These are phyloP conservation scores for Nomada ruficornis DNA, from an alignment of 2,888 invertebrate species.

Conservation along the genomic window DNA sequence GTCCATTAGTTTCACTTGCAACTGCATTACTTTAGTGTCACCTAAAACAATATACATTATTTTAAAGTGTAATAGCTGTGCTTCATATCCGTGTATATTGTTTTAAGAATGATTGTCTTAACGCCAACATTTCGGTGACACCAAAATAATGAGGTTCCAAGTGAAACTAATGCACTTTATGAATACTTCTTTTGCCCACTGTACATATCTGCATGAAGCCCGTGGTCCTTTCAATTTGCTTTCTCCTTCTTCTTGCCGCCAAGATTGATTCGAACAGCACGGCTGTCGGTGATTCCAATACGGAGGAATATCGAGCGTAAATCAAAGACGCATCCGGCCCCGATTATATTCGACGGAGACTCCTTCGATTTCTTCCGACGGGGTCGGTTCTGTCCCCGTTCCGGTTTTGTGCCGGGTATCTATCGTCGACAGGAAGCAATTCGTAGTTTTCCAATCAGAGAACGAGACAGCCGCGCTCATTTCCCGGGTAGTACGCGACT, in stretches of 20 bases:
- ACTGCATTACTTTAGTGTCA: no score
- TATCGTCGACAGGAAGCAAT: conserved; percentile 78
- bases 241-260: neutral
- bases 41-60: no score
- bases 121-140: no score
- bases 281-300: conserved; percentile 14
- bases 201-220: neutral
- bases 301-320: conserved; percentile 33
- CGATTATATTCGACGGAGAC: conserved; percentile 31
- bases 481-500: conserved; percentile 79
- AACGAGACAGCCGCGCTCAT: conserved; percentile 76
- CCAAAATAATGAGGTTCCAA: no score
- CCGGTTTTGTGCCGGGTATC: conserved; percentile 66
- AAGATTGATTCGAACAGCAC: conserved; percentile 33
- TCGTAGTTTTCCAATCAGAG: conserved; percentile 81
- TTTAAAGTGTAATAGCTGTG: no score
- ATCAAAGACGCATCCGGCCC: conserved; percentile 44
- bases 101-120: no score
- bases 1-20: no score
- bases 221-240: neutral
- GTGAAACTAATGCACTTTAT: no score
- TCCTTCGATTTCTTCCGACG: conserved; percentile 51
- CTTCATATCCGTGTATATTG: no score
- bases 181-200: no score
- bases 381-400: conserved; percentile 33